Conservation (phyloP, 1,140 invertebrate species). For the Brachionus calyciflorus region DNA sequence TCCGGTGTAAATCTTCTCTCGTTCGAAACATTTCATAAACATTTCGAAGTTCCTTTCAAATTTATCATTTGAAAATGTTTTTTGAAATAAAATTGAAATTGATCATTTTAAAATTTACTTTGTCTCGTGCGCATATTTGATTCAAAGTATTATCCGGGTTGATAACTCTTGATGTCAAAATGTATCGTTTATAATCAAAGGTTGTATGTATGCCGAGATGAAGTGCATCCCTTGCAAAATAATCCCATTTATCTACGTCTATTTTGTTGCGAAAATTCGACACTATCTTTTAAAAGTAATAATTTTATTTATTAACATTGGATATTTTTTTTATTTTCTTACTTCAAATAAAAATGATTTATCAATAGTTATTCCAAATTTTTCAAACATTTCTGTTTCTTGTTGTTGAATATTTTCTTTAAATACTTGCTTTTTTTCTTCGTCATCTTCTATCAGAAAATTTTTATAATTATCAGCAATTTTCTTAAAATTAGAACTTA, state of each 20-base stretch:
- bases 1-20: constrained; percentile 59
- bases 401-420: neutral
- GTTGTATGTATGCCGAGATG: constrained; percentile 61
- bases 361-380: neutral
- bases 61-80: too few species aligned
- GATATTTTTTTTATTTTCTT: neutral
- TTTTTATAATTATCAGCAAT: neutral
- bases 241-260: constrained; percentile 74
- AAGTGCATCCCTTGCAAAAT: constrained; percentile 66
- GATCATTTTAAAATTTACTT: too few species aligned
- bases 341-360: constrained; percentile 34
- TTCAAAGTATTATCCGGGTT: constrained; percentile 50
- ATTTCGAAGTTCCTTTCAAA: constrained; percentile 55
- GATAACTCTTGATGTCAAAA: constrained; percentile 58
- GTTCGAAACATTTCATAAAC: constrained; percentile 63
- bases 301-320: too few species aligned
- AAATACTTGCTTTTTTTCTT: neutral
- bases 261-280: constrained; percentile 67
- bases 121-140: constrained; percentile 62
- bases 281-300: constrained; percentile 64
- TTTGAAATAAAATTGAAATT: too few species aligned
- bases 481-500: too few species aligned
- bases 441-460: neutral
- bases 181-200: constrained; percentile 62
- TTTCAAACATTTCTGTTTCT: neutral